Conservation (phyloP, 2,888 invertebrate species). For the Plagodis dolabraria region DNA sequence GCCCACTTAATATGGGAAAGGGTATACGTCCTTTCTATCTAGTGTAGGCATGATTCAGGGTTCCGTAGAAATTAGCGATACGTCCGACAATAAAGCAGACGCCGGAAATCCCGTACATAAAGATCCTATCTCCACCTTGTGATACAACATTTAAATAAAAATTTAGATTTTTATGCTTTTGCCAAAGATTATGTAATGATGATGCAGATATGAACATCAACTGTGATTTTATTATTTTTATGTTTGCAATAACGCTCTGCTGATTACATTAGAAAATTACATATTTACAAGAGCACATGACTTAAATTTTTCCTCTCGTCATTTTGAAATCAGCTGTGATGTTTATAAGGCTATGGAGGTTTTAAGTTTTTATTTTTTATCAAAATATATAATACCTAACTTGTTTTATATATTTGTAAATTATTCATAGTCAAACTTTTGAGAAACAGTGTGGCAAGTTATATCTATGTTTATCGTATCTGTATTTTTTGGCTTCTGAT, state of each 20-base stretch:
- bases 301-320: no score
- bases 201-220: constrained; percentile 21
- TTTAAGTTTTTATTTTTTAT: no score
- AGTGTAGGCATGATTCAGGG: constrained; percentile 49
- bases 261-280: no score
- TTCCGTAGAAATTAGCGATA: constrained; percentile 69
- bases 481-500: no score
- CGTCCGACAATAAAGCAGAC: constrained; percentile 56
- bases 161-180: constrained; percentile 60
- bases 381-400: no score
- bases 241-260: no score
- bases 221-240: constrained; percentile 13
- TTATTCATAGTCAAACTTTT: no score
- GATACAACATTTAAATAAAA: constrained; percentile 77
- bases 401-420: no score
- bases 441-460: no score
- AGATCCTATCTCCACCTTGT: constrained; percentile 73
- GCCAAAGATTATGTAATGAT: constrained; percentile 50
- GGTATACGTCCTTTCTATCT: constrained; percentile 24
- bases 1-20: constrained; percentile 23
- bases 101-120: constrained; percentile 81
- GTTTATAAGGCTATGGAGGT: background rate
- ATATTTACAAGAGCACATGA: no score
- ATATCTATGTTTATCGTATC: no score
- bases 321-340: constrained; percentile 33